Evolutionary conservation across 2,797 vertebrate species (phyloP).

Genomic region (Nyctalus aviator): DNA sequence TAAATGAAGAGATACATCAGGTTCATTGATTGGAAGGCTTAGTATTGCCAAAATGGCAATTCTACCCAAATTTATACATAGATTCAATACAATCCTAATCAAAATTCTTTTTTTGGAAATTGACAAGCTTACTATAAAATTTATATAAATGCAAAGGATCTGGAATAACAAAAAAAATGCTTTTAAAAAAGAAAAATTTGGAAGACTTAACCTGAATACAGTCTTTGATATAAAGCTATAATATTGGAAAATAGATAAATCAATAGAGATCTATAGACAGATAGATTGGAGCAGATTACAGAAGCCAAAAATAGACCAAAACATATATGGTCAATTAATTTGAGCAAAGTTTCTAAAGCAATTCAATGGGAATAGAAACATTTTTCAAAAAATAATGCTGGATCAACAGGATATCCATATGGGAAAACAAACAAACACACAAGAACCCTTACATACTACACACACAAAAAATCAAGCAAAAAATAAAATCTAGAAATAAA

Average conservation of each 20-base stretch:
- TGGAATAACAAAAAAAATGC: not conserved
- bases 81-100: not conserved
- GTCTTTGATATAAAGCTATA: not conserved
- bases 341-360: not conserved
- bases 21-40: not conserved
- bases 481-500: slow-evolving; percentile 43
- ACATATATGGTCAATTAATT: not conserved
- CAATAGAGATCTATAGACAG: not conserved
- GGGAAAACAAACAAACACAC: not conserved
- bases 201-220: not conserved
- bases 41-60: not conserved
- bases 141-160: not conserved
- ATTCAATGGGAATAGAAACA: not conserved
- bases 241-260: not conserved
- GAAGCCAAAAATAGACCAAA: not conserved
- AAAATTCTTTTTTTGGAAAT: not conserved
- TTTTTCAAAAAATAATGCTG: not conserved
- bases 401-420: not conserved
- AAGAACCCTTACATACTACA: not conserved
- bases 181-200: not conserved
- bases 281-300: not conserved
- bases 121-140: slow-evolving; percentile 1
- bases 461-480: not conserved
- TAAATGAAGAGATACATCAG: not conserved
- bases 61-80: not conserved